phyloP scores from a whole-genome alignment of 2,113 vertebrate species.

The Montifringilla adamsi region DNA sequence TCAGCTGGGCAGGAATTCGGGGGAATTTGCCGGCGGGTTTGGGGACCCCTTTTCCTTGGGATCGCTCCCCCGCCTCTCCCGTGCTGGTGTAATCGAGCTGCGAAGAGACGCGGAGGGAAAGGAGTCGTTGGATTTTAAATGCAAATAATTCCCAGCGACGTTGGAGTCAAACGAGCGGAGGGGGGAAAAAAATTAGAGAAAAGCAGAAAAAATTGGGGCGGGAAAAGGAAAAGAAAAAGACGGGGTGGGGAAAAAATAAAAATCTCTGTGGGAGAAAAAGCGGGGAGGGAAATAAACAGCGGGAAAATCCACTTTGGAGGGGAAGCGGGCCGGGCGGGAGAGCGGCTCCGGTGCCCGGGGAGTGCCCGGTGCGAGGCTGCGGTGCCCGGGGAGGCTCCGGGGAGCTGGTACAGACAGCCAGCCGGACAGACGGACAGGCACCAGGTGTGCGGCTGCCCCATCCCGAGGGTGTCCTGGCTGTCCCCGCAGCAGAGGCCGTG shows the following conservation, averaged over 20 bases:
- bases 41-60: neutral
- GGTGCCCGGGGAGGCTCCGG: neutral
- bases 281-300: neutral
- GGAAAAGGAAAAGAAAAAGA: neutral
- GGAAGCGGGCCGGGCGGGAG: neutral
- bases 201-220: neutral
- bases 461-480: rapidly evolving
- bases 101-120: neutral
- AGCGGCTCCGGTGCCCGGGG: neutral
- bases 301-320: neutral
- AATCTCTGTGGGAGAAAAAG: neutral
- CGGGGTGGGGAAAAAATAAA: rapidly evolving
- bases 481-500: neutral
- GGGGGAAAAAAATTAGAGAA: no score
- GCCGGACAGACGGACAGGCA: rapidly evolving
- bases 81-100: neutral
- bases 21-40: neutral
- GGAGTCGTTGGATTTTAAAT: conserved; percentile 5
- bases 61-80: neutral
- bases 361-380: neutral
- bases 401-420: rapidly evolving
- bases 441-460: neutral
- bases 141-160: conserved; percentile 23
- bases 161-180: neutral
- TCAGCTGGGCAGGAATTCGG: neutral